Conservation (phyloP, 2,888 invertebrate genomes). For the Ditula angustiorana region DNA sequence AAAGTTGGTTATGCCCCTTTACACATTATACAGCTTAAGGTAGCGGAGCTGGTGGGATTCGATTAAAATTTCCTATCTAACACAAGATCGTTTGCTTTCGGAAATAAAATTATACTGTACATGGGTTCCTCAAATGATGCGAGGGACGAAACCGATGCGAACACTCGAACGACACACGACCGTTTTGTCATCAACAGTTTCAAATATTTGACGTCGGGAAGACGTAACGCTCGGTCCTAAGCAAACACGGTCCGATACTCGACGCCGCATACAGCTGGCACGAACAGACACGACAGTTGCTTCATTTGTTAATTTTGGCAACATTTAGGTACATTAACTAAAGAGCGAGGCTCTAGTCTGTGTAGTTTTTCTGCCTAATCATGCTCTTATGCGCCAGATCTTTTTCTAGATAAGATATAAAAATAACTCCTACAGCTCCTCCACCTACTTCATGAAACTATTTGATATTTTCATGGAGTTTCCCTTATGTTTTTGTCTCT, state of each 20-base stretch:
- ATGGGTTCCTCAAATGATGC: slow-evolving; percentile 22
- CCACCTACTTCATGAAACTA: no score
- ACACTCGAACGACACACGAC: slow-evolving; percentile 57
- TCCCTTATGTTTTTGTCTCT: no score
- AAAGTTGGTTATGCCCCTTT: background rate
- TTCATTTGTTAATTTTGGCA: background rate
- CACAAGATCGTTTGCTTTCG: slow-evolving; percentile 12
- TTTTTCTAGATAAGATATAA: no score
- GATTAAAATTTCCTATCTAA: slow-evolving; percentile 13
- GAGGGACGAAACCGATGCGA: slow-evolving; percentile 43
- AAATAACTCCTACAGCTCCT: no score
- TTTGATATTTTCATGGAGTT: no score
- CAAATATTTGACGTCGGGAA: slow-evolving; percentile 73
- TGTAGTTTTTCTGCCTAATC: background rate
- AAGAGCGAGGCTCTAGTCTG: background rate
- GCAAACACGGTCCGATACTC: slow-evolving; percentile 51
- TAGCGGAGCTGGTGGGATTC: background rate
- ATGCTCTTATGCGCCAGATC: background rate
- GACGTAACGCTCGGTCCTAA: slow-evolving; percentile 57
- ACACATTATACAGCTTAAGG: background rate
- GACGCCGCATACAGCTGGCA: background rate
- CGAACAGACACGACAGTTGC: background rate
- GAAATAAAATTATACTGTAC: slow-evolving; percentile 31
- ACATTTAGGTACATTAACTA: background rate
- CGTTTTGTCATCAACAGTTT: slow-evolving; percentile 69